Base-by-base conservation (phyloP, 2,888 invertebrate species). In the Caenorhabditis sp. region DNA sequence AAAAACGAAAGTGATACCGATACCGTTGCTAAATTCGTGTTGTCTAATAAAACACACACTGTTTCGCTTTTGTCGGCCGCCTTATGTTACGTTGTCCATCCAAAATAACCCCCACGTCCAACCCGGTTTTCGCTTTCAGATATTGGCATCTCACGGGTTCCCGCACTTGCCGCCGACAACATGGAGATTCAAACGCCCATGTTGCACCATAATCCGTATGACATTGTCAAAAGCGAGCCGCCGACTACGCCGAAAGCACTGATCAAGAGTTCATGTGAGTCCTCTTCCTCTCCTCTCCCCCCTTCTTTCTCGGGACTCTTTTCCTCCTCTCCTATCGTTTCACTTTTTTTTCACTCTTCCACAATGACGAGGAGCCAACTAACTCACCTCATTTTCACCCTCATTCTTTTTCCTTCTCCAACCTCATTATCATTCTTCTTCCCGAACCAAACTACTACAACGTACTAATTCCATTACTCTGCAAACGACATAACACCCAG, bases 151-250 rank as follows among this genome's bases (percentile, higher is more conserved):
- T 65, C 74, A 72, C 56, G 56, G 56, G 56, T 56, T 32, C 32
- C 32, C 28, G 11, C 55, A 47, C 35, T 53, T 62, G 32, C 51
- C 50, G 20, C 56, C 47, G 47, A 28, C 67, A 67, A 50, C 51
- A 82, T 84, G 84, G 82, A 84, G 72, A 70, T 80, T 40, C 84
- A 82, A 62, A 69, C 82, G 64, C 76, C 74, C 22, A 76, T 85
- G 80, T 68, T 84, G 70, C 84, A 86, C 60, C 86, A 86, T 60
- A 86, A 85, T 68, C 86, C 86, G 26, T 88, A 88, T 61, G 87
- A 88, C 0, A 82, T 86, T 56, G 84, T 86, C 60, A 88, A 86
- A 71, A 70, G 58, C 24, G 85, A 88, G 69, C 84, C 84, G 40
- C 70, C 76, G 28, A 61, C 81, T 15, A 74, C 82, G 32, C 85